These are phyloP conservation scores for Myiopsitta monachus DNA, from an alignment of 2,113 vertebrate species.

Conservation along the genomic window DNA sequence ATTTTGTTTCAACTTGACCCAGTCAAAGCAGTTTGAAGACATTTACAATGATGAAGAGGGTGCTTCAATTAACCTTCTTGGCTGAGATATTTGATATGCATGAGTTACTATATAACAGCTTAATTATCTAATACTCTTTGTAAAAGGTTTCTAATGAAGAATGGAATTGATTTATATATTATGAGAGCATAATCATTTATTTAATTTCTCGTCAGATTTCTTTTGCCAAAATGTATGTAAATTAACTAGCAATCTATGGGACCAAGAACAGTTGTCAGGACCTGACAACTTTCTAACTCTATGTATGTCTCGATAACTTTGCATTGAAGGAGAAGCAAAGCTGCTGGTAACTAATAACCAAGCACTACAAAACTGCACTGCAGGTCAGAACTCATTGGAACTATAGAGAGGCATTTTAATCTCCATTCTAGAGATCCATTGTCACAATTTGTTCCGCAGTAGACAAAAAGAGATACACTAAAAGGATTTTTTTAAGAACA, in stretches of 20 bases:
- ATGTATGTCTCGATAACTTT: not conserved
- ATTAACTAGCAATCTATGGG: constrained; percentile 38
- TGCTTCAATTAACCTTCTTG: constrained; percentile 78
- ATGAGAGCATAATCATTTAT: constrained; percentile 69
- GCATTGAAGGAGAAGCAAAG: not conserved
- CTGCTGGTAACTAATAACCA: not conserved
- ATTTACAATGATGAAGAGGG: constrained; percentile 68
- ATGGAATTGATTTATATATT: constrained; percentile 75
- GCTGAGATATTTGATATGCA: constrained; percentile 75
- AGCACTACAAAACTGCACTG: not conserved
- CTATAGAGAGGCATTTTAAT: not conserved
- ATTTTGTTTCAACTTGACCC: constrained; percentile 76
- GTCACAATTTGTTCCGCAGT: not conserved
- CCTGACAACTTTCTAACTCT: not conserved
- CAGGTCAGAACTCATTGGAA: not conserved
- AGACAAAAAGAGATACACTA: not conserved
- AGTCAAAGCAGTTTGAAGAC: constrained; percentile 73
- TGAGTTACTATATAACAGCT: constrained; percentile 73
- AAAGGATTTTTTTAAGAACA: not conserved
- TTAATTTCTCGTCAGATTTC: constrained; percentile 72
- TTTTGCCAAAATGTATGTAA: constrained; percentile 61
- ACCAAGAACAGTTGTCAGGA: not conserved
- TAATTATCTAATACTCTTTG: constrained; percentile 79
- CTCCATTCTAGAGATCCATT: not conserved
- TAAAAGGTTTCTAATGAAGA: constrained; percentile 78